A percentile compares a stretch with the other conserved stretches of the same genome.
These are phyloP conservation scores for Prosopocoilus inquinatus DNA, from an alignment of 2,888 invertebrate genomes.

Conservation along the genomic window DNA sequence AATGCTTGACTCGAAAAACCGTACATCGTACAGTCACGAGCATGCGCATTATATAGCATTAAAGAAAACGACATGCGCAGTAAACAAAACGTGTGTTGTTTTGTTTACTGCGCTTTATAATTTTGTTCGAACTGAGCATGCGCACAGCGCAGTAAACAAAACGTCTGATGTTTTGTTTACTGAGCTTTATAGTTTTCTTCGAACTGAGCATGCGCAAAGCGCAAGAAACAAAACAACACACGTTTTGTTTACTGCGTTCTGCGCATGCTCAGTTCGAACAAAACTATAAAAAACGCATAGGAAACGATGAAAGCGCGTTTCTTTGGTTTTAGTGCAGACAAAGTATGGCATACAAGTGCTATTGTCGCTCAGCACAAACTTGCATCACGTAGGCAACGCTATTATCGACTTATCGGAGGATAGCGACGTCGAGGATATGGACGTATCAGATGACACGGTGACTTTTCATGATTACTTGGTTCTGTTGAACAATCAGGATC, in stretches of 20 bases:
- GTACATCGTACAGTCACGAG: neutral
- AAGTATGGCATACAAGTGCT: constrained; percentile 48
- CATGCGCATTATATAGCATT: neutral
- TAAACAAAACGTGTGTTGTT: no score
- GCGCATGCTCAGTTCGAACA: no score
- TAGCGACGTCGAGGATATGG: constrained; percentile 57
- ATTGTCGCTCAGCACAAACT: constrained; percentile 51
- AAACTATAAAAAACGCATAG: no score
- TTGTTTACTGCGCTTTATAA: neutral
- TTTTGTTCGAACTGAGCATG: neutral
- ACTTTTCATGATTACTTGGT: constrained; percentile 43
- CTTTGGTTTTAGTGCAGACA: constrained; percentile 25
- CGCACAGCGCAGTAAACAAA: no score
- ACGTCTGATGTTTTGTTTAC: no score
- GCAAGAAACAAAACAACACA: no score
- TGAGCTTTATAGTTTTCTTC: no score
- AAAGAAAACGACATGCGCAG: no score
- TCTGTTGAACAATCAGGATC: constrained; percentile 45
- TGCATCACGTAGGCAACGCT: constrained; percentile 44
- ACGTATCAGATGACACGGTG: constrained; percentile 48
- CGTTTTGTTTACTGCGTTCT: no score
- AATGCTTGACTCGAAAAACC: neutral
- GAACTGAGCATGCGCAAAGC: no score
- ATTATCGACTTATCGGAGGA: constrained; percentile 58
- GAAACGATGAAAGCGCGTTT: neutral